phyloP scores from a whole-genome alignment of 2,797 vertebrate species.

The Momotus momota region DNA sequence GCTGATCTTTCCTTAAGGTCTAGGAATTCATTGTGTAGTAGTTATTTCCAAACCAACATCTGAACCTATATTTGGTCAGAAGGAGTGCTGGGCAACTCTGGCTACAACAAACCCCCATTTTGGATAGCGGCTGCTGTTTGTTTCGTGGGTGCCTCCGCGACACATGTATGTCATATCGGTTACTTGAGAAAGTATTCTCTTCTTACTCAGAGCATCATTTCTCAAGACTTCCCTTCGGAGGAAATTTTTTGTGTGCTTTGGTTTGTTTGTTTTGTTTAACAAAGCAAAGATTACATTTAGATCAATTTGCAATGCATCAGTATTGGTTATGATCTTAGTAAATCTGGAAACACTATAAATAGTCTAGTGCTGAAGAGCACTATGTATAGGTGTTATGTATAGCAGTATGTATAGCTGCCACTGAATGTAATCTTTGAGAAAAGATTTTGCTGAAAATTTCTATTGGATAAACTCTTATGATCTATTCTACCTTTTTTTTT shows the following conservation, averaged over 20 bases:
- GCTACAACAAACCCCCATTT: too few relatives aligned
- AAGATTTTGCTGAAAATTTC: neutral
- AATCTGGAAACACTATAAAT: neutral
- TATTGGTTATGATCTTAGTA: neutral
- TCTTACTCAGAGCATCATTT: neutral
- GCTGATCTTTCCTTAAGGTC: too few relatives aligned
- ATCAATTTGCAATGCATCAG: neutral
- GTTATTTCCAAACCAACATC: too few relatives aligned
- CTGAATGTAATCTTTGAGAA: neutral
- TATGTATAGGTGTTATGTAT: too few relatives aligned
- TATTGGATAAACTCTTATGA: neutral
- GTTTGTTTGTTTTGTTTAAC: neutral
- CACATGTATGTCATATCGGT: rapidly evolving
- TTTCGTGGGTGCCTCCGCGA: too few relatives aligned
- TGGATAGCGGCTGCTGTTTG: too few relatives aligned
- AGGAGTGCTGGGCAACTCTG: too few relatives aligned
- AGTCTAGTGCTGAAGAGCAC: neutral
- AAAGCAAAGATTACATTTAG: neutral
- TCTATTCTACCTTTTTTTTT: neutral
- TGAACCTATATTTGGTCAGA: too few relatives aligned
- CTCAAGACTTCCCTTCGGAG: neutral
- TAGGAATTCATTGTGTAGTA: too few relatives aligned
- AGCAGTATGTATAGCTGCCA: neutral
- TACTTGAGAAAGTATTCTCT: neutral
- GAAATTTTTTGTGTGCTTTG: neutral